A percentile compares a stretch with the other conserved stretches of the same genome.
phyloP scores from a whole-genome alignment of 2,797 vertebrate species.

The Alca torda region DNA sequence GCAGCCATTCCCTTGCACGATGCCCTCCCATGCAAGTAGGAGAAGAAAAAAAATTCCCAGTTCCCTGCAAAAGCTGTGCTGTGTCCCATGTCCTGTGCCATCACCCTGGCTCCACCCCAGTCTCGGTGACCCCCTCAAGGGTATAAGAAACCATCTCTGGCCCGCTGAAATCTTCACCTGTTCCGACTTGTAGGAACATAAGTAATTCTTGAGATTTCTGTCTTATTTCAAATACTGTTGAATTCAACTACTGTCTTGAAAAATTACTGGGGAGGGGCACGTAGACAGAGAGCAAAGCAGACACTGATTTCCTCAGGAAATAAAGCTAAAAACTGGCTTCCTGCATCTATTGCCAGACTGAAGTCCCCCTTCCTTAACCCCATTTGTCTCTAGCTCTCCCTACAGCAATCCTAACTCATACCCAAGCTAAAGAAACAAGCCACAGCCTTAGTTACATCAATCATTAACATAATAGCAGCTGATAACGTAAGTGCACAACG shows the following conservation, averaged over 20 bases:
- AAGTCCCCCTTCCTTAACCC: background rate
- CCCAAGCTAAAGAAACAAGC: background rate
- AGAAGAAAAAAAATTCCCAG: background rate
- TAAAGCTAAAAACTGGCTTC: background rate
- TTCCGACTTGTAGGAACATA: background rate
- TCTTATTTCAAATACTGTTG: background rate
- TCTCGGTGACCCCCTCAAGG: background rate
- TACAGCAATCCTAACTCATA: background rate
- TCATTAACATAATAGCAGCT: background rate
- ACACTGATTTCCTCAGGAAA: background rate
- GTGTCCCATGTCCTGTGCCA: background rate
- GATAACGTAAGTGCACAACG: background rate
- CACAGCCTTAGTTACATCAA: slow-evolving; percentile 1
- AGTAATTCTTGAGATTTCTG: background rate
- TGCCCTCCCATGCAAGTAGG: background rate
- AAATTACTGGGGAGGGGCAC: background rate
- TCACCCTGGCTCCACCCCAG: background rate
- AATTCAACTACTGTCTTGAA: background rate
- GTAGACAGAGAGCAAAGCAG: background rate
- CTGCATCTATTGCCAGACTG: background rate
- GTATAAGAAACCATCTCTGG: background rate
- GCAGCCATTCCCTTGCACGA: background rate
- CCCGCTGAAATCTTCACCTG: background rate
- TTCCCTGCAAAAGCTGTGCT: background rate
- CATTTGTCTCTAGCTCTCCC: background rate